Percentiles rank a stretch among this genome's conserved stretches.
Conservation (phyloP, 2,113 vertebrate genomes). For the Platichthys stellatus region DNA sequence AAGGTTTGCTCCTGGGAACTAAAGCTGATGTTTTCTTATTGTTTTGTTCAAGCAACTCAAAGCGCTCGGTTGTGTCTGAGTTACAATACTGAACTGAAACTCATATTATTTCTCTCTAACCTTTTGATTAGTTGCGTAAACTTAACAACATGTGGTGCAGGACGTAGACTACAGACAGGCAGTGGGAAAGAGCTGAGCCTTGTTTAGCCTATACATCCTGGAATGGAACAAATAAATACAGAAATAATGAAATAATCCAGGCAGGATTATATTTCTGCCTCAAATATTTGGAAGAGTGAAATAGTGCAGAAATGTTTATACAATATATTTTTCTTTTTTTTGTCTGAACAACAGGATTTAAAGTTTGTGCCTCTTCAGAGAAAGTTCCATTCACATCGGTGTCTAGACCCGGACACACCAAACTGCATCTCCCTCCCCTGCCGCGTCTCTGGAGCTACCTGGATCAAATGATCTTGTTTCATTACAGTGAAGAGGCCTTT, state of each 20-base stretch:
- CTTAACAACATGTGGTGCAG: neutral
- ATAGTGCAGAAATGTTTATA: neutral
- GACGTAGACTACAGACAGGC: neutral
- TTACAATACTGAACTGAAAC: neutral
- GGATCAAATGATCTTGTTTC: neutral
- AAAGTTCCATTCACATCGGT: neutral
- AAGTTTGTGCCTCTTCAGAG: neutral
- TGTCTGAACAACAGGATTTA: neutral
- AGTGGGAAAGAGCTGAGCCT: too few species aligned
- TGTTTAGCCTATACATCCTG: too few species aligned
- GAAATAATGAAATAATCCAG: neutral
- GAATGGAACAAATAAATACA: neutral
- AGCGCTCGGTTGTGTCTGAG: neutral
- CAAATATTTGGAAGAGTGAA: neutral
- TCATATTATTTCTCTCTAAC: neutral
- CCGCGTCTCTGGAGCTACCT: neutral
- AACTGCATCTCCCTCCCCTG: neutral
- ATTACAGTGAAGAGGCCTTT: constrained; percentile 22
- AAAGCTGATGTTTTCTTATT: neutral
- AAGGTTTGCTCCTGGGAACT: neutral
- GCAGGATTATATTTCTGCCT: neutral
- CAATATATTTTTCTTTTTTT: neutral
- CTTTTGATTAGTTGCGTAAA: neutral
- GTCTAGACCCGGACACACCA: neutral
- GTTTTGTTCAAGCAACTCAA: neutral